Percentiles rank a stretch among this genome's conserved stretches.
Conservation (phyloP, 1,140 invertebrate species). For the Orchesella cincta region DNA sequence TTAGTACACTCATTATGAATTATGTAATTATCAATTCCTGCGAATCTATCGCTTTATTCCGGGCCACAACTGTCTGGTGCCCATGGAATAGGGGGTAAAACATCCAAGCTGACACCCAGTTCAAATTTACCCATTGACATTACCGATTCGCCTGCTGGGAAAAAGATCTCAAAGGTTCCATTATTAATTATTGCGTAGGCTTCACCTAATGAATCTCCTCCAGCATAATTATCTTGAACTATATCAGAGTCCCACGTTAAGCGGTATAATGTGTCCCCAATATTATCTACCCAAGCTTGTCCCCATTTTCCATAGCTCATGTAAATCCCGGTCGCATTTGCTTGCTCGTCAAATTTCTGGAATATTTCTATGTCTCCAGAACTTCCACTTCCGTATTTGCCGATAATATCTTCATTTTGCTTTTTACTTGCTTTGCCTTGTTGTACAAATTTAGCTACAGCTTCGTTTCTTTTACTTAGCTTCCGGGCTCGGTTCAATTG, state of each 20-base stretch:
- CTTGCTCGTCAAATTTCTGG: background rate
- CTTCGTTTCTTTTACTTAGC: background rate
- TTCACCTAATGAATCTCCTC: background rate
- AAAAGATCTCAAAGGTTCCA: background rate
- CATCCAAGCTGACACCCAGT: conserved; percentile 28
- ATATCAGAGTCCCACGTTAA: conserved; percentile 31
- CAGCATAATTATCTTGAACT: conserved; percentile 31
- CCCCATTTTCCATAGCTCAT: conserved; percentile 34
- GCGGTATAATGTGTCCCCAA: background rate
- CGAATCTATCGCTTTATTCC: conserved; percentile 1
- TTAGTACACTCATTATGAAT: background rate
- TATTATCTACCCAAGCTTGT: background rate
- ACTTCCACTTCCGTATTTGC: conserved; percentile 25
- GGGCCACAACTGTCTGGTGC: conserved; percentile 28
- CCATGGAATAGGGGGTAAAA: conserved; percentile 33
- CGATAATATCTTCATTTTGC: conserved; percentile 1
- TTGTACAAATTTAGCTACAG: background rate
- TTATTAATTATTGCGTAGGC: background rate
- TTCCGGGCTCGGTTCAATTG: background rate
- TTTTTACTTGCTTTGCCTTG: background rate
- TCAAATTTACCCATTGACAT: background rate
- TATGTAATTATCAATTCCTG: background rate
- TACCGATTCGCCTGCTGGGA: too few species aligned
- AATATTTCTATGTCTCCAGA: background rate
- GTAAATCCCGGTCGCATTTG: conserved; percentile 13